Evolutionary conservation across 2,113 vertebrate genomes (phyloP).

Genomic region (Danionella cerebrum): DNA sequence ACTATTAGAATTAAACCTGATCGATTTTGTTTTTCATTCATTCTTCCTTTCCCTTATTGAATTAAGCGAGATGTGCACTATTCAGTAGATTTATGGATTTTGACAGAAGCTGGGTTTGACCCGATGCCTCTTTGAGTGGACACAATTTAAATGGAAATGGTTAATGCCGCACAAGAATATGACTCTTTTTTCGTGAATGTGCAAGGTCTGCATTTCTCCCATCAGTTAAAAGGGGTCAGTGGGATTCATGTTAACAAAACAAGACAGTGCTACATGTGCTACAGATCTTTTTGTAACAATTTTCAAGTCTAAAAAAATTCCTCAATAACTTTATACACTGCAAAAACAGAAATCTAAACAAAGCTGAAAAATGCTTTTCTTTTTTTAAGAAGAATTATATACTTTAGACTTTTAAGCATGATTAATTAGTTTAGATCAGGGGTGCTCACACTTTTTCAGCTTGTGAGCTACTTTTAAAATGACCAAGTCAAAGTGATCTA

Average conservation of each 20-base stretch:
- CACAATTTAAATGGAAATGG: constrained; percentile 46
- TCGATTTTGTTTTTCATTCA: constrained; percentile 49
- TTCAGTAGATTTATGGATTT: constrained; percentile 37
- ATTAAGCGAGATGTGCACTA: background rate
- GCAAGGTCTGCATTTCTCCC: constrained; percentile 30
- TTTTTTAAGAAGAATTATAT: too few relatives aligned
- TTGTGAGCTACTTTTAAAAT: too few relatives aligned
- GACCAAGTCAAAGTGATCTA: too few relatives aligned
- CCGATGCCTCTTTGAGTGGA: constrained; percentile 21
- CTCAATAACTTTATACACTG: background rate
- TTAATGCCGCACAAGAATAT: constrained; percentile 34
- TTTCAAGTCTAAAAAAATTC: background rate
- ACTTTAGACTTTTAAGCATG: too few relatives aligned
- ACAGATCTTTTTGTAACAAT: background rate
- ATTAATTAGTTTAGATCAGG: too few relatives aligned
- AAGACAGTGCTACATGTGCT: constrained; percentile 21
- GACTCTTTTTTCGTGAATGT: constrained; percentile 31
- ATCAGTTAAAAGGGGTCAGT: constrained; percentile 57
- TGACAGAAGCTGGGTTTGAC: constrained; percentile 6
- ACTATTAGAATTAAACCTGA: constrained; percentile 40
- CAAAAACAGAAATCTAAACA: background rate
- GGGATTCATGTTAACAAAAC: constrained; percentile 39
- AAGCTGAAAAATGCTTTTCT: background rate
- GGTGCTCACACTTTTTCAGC: too few relatives aligned
- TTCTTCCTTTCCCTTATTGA: constrained; percentile 37